Conservation (phyloP, 2,888 invertebrate genomes). For the Perizoma flavofasciatum region DNA sequence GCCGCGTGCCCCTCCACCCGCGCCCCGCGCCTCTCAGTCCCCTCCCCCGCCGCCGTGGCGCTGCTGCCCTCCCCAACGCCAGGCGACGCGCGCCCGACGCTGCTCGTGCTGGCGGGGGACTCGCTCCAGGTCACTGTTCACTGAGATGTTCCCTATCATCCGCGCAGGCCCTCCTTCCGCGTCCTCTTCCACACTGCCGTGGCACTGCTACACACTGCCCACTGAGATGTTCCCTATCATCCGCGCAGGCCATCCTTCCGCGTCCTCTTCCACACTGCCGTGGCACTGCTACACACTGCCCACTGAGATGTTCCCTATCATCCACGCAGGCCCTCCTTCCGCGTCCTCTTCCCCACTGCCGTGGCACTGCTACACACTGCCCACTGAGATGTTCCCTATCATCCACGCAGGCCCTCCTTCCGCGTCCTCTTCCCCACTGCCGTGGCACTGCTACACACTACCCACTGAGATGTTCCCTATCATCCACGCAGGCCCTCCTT, state of each 20-base stretch:
- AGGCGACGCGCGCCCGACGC: conserved; percentile 19
- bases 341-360: conserved; percentile 17
- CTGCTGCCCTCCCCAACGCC: conserved; percentile 16
- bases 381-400: no score
- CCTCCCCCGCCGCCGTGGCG: conserved; percentile 11
- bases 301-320: no score
- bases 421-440: no score
- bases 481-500: conserved; percentile 1
- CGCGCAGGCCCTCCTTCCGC: conserved; percentile 27
- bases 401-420: no score
- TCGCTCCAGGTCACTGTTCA: conserved; percentile 25
- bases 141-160: no score
- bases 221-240: no score
- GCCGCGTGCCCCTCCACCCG: conserved; percentile 27
- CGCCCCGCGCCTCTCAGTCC: conserved; percentile 15
- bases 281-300: conserved; percentile 9
- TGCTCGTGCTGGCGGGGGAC: conserved; percentile 28
- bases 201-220: conserved; percentile 19
- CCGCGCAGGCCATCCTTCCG: conserved; percentile 25
- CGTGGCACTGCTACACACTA: no score
- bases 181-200: conserved; percentile 16
- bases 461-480: no score
- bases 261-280: conserved; percentile 17
- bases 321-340: conserved; percentile 17
- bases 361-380: conserved; percentile 17